Percentiles rank a stretch among this genome's conserved stretches.
Evolutionary conservation across 2,113 vertebrate genomes (phyloP).

Genomic region (Chaetura pelagica): DNA sequence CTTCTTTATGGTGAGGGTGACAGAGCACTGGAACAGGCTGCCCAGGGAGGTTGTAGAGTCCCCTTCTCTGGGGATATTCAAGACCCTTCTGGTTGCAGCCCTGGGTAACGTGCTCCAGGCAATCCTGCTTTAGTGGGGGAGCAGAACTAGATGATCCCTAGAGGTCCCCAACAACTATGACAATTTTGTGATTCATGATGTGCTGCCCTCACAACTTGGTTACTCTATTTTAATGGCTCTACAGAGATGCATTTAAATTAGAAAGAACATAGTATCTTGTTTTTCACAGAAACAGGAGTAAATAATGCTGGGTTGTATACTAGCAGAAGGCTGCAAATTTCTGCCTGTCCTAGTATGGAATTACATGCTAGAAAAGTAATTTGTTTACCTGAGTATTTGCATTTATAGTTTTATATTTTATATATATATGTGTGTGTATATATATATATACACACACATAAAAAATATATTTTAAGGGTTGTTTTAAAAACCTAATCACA

Average conservation of each 20-base stretch:
- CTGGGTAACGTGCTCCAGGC: too few species aligned
- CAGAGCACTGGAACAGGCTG: too few species aligned
- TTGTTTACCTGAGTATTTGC: not conserved
- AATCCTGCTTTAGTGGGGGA: too few species aligned
- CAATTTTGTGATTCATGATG: too few species aligned
- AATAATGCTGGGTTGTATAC: not conserved
- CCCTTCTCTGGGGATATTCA: too few species aligned
- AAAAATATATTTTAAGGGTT: not conserved
- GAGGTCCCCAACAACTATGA: too few species aligned
- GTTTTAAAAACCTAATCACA: not conserved
- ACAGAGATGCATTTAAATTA: not conserved
- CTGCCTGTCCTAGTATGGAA: not conserved
- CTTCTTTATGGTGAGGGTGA: too few species aligned
- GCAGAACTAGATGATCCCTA: too few species aligned
- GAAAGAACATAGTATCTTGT: not conserved
- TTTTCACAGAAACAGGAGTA: not conserved
- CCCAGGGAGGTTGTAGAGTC: too few species aligned
- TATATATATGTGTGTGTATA: too few species aligned
- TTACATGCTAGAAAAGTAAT: not conserved
- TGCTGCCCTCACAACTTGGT: accelerated
- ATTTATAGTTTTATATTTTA: not conserved
- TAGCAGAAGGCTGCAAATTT: not conserved
- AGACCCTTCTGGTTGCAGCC: too few species aligned
- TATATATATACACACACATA: too few species aligned
- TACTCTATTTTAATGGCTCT: not conserved